Base-by-base conservation (phyloP, 1,140 invertebrate species). In the Tetramorium simillimum region DNA sequence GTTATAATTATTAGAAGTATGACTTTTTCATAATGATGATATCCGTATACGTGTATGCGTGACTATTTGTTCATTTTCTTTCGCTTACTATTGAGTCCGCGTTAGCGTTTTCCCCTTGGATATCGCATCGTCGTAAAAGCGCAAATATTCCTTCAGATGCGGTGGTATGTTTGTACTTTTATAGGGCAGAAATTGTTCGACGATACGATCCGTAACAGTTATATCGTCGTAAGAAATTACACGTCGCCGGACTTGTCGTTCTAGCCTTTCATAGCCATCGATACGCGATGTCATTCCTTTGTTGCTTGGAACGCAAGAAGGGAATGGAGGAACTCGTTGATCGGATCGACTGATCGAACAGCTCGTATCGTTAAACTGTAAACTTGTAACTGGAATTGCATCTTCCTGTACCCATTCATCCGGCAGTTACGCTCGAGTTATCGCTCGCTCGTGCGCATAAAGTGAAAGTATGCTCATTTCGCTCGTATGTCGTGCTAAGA, bases 391-490 rank as follows among this genome's bases (percentile, higher is more conserved):
- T 86, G 70, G 90, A 89, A 87, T 90, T 81, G 85, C 90, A 81
- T 90, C 87, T 90, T 88, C 82, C 86, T 58, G 76, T 67, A 81
- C 21, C 62, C 86, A 89, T 88, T 88, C 89, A 88, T 91, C 87
- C 84, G 69, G 75, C 86, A 84, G 90, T 90, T 90, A 90, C 90
- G 90, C 53, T 91, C 90, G 90, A 91, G 87, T 91, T 91, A 91
- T 90, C 87, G 90, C 82, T 56, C 87, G 89, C 51, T 91, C 89
- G 87, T 91, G 89, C 90, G 89, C 87, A 73, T 88, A 90, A 86
- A 90, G 89, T 91, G 90, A 91, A 90, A 91, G 90, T 91, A 86
- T 90, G 78, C 86, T 82, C 89, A 72, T 88, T 90, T 90, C 82
- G 37, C 86, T 88, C 78, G 69, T 86, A 67, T 69, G 78, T 87